Evolutionary conservation across 2,888 invertebrate genomes (phyloP), one percentile per base, ranked within the genome.

Genomic region (Xestobium rufovillosum): DNA sequence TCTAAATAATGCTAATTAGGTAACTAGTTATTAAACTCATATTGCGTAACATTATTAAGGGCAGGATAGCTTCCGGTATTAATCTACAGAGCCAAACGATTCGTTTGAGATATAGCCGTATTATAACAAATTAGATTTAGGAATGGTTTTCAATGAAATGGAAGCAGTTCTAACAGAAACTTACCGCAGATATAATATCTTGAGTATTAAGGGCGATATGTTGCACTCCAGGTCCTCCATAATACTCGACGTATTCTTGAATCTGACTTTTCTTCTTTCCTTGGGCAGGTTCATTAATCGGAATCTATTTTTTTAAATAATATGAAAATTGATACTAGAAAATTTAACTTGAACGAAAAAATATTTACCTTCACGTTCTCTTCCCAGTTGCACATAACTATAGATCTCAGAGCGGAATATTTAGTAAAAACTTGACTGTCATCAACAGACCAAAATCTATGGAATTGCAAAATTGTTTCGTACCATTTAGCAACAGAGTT

Each of bases 181-280:
- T 72, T 59, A 96, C 94, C 26, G 90, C 75, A 32, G 68, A 62
- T 46, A 98, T 88, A 55, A 98, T 96, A 63, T 98, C 85, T 44
- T 78, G 73, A 0, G 95, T 92, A 59, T 94, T 94, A n/a, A 98
- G 72, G 3, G 97, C 97, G 50, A 98, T 92, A 59, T 98, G 98
- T 65, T 98, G 98, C 1, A 97, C 94, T 0, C 98, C 98, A 2
- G 94, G 85, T 1, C 95, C 94, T 1, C 96, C 97, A 59, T 97
- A 94, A 62, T 95, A 98, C 55, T 98, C 96, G 26, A 97, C 94
- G 61, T 89, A 98, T 65, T 98, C 98, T 63, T 95, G 86, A 49
- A 98, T 97, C 71, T 98, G 98, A 44, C 95, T 96, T 65, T 90
- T 94, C 68, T 83, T 86, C 63, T 89, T 90, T 2, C 95, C 96